Evolutionary conservation across 2,113 vertebrate genomes (phyloP).

Genomic region (Sylvietta virens): DNA sequence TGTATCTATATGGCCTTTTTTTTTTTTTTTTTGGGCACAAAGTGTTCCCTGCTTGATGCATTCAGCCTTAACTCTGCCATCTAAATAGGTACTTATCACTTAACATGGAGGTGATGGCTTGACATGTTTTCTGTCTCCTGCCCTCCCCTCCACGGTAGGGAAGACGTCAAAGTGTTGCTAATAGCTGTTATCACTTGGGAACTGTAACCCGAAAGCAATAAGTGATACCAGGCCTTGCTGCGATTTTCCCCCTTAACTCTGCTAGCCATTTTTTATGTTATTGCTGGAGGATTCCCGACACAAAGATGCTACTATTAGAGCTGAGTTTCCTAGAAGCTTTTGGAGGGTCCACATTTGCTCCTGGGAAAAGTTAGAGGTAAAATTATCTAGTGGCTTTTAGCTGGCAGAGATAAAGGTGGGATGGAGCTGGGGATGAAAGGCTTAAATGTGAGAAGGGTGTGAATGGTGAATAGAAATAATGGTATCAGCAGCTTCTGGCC

Average conservation of each 20-base stretch:
- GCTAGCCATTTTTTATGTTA: constrained; percentile 3
- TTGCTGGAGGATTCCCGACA: constrained; percentile 10
- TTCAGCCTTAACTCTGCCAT: constrained; percentile 68
- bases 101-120: constrained; percentile 71
- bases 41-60: constrained; percentile 65
- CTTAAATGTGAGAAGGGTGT: constrained; percentile 27
- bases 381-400: constrained; percentile 27
- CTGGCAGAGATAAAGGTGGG: constrained; percentile 24
- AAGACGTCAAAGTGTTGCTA: constrained; percentile 71
- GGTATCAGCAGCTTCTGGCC: constrained; percentile 12
- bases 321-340: constrained; percentile 46
- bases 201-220: constrained; percentile 66
- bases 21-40: background rate
- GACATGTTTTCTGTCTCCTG: constrained; percentile 70
- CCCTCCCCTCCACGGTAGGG: constrained; percentile 65
- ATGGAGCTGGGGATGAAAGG: constrained; percentile 5
- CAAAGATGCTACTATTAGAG: constrained; percentile 26
- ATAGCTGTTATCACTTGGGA: constrained; percentile 75
- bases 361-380: background rate
- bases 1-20: constrained; percentile 47
- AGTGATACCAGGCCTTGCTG: constrained; percentile 59
- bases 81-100: constrained; percentile 77
- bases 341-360: background rate
- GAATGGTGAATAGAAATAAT: background rate
- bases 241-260: constrained; percentile 32